phyloP scores from a whole-genome alignment of 1,140 invertebrate species.

The Drosophila repletoides region DNA sequence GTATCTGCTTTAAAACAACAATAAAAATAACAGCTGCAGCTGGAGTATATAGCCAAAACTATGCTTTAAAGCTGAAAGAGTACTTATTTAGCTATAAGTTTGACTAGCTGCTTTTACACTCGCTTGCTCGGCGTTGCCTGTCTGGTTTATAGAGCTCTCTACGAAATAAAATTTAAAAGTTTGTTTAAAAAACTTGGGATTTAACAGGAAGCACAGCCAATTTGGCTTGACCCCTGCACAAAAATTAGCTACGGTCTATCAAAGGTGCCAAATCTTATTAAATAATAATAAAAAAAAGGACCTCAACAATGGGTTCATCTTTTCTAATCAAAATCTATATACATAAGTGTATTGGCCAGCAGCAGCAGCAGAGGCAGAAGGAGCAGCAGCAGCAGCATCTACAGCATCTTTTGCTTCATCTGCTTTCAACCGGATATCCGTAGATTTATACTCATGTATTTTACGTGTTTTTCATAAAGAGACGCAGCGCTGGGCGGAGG shows the following conservation, averaged over 20 bases:
- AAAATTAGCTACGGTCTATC: not conserved
- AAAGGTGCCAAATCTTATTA: constrained; percentile 3
- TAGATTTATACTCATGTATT: constrained; percentile 20
- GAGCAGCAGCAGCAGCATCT: too few relatives aligned
- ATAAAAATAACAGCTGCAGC: not conserved
- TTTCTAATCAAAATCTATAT: constrained; percentile 27
- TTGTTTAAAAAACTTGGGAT: too few relatives aligned
- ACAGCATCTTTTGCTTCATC: not conserved
- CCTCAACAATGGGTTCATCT: constrained; percentile 6
- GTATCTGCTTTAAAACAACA: too few relatives aligned
- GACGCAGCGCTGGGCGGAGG: not conserved
- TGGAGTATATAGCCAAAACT: not conserved
- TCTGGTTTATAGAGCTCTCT: too few relatives aligned
- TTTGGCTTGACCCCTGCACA: not conserved
- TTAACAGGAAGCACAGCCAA: not conserved
- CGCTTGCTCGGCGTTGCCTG: too few relatives aligned
- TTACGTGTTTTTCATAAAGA: constrained; percentile 27
- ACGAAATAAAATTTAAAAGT: too few relatives aligned
- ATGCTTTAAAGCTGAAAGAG: not conserved
- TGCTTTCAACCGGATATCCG: constrained; percentile 21
- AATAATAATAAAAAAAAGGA: not conserved
- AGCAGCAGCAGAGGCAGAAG: too few relatives aligned
- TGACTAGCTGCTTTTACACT: too few relatives aligned
- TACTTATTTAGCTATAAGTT: too few relatives aligned
- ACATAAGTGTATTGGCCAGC: not conserved